phyloP scores from a whole-genome alignment of 2,797 vertebrate species.

The Parotocinclus haroldoi region DNA sequence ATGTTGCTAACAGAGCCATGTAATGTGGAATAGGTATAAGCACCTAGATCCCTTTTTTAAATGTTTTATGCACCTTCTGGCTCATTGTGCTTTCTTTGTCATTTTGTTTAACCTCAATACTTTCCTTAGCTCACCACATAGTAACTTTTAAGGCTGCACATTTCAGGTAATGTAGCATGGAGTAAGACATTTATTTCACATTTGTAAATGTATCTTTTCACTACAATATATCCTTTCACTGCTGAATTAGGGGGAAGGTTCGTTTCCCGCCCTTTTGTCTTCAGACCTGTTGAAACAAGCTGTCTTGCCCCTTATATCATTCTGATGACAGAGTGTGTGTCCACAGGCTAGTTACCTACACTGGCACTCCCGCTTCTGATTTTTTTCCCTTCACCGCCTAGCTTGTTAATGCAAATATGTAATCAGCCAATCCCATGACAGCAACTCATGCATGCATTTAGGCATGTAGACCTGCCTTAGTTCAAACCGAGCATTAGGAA shows the following conservation, averaged over 20 bases:
- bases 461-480: too few species aligned
- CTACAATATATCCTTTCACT: constrained; percentile 2
- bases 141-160: not conserved
- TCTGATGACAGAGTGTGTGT: constrained; percentile 14
- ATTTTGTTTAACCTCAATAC: not conserved
- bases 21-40: constrained; percentile 31
- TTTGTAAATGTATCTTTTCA: constrained; percentile 1
- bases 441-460: too few species aligned
- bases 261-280: constrained; percentile 2
- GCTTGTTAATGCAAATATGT: too few species aligned
- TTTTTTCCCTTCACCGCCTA: too few species aligned
- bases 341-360: constrained; percentile 25
- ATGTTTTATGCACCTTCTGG: constrained; percentile 9
- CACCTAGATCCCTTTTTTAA: constrained; percentile 13
- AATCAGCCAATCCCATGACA: too few species aligned
- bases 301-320: not conserved
- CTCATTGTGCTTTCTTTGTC: not conserved
- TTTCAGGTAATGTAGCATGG: constrained; percentile 2
- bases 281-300: constrained; percentile 38
- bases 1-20: constrained; percentile 13
- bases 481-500: too few species aligned
- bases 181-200: constrained; percentile 11
- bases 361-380: not conserved
- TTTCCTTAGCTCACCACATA: not conserved
- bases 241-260: not conserved